Conservation (phyloP, 2,113 vertebrate genomes). For the Pachycephala philippinensis region DNA sequence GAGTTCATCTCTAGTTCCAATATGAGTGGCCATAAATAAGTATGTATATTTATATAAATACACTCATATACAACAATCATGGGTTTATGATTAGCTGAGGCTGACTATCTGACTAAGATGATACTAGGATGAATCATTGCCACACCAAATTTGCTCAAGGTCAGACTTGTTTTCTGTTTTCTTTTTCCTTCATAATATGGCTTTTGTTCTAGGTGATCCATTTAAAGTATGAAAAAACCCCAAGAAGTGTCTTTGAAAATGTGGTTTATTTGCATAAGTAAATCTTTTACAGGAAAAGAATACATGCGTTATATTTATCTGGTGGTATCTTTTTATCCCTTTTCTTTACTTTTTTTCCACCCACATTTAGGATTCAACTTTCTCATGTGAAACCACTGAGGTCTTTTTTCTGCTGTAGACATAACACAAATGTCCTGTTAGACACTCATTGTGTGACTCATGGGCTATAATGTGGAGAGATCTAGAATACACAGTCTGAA, state of each 20-base stretch:
- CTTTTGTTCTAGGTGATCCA: constrained; percentile 1
- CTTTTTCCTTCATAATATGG: background rate
- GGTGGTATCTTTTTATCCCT: background rate
- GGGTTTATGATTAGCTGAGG: constrained; percentile 63
- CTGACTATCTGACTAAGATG: constrained; percentile 65
- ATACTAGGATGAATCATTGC: constrained; percentile 67
- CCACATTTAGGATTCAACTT: constrained; percentile 12
- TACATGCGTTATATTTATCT: background rate
- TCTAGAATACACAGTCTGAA: background rate
- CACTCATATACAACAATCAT: constrained; percentile 46
- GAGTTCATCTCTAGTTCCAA: constrained; percentile 24
- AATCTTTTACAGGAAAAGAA: constrained; percentile 2
- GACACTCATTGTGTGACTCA: background rate
- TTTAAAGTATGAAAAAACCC: background rate
- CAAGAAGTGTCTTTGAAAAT: background rate
- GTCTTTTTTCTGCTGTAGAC: constrained; percentile 17
- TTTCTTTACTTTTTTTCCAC: constrained; percentile 4
- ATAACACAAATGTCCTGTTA: constrained; percentile 44
- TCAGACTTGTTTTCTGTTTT: constrained; percentile 28
- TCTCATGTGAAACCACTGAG: constrained; percentile 24
- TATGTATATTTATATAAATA: constrained; percentile 4
- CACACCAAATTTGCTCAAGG: constrained; percentile 27
- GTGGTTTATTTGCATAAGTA: constrained; percentile 2
- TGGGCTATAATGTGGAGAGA: background rate
- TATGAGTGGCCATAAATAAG: constrained; percentile 42